Percentiles rank a stretch among this genome's conserved stretches.
Evolutionary conservation across 2,888 invertebrate genomes (phyloP).

Genomic region (Pandemis cinnamomeana): DNA sequence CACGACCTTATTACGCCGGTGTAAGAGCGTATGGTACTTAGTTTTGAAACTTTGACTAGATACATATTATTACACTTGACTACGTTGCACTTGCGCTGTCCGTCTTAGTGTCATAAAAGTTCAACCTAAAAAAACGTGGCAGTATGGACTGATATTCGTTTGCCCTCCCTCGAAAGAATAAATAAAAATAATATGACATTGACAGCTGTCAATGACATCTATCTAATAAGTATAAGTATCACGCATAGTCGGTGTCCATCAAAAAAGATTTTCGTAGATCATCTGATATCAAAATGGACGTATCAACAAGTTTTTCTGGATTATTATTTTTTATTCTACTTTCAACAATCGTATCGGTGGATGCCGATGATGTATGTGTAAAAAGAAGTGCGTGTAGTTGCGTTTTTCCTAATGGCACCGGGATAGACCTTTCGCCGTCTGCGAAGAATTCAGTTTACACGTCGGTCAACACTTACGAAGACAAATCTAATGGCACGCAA

Average conservation of each 20-base stretch:
- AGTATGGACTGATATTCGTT: no score
- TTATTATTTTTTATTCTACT: slow-evolving; percentile 50
- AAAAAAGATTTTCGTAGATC: background rate
- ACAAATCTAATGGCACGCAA: slow-evolving; percentile 52
- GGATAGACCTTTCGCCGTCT: slow-evolving; percentile 72
- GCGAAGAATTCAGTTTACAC: slow-evolving; percentile 60
- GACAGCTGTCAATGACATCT: slow-evolving; percentile 5
- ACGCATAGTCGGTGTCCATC: background rate
- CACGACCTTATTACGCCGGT: no score
- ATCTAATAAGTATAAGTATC: no score
- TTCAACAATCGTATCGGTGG: slow-evolving; percentile 47
- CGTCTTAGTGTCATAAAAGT: background rate
- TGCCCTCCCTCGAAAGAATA: no score
- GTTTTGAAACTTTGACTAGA: no score
- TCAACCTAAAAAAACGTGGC: no score
- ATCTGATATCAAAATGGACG: slow-evolving; percentile 51
- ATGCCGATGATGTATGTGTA: slow-evolving; percentile 64
- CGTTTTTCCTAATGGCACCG: slow-evolving; percentile 78
- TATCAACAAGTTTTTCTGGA: slow-evolving; percentile 45
- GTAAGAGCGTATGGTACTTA: no score
- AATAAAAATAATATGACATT: background rate
- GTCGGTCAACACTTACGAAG: slow-evolving; percentile 55
- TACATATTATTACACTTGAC: no score
- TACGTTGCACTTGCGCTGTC: background rate
- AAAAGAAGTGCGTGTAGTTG: slow-evolving; percentile 71